Evolutionary conservation across 2,888 invertebrate genomes (phyloP).

Genomic region (Scaptomyza tumidula): DNA sequence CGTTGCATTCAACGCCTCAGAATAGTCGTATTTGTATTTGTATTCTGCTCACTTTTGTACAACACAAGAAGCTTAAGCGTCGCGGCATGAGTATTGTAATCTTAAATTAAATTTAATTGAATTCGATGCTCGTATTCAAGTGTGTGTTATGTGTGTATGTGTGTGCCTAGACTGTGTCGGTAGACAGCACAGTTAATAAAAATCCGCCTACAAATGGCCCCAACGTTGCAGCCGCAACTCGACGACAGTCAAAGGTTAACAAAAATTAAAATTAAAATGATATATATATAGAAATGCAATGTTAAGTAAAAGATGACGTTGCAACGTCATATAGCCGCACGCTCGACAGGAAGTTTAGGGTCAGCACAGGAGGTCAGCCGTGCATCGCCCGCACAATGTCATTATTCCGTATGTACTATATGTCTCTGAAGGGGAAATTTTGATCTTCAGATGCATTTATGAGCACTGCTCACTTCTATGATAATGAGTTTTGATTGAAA

Average conservation of each 20-base stretch:
- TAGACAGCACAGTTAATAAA: conserved; percentile 39
- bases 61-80: conserved; percentile 40
- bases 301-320: conserved; percentile 37
- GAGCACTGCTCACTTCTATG: conserved; percentile 7
- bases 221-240: conserved; percentile 27
- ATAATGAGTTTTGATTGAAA: conserved; percentile 31
- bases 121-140: conserved; percentile 70
- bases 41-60: not conserved
- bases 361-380: conserved; percentile 62
- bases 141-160: conserved; percentile 30
- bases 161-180: conserved; percentile 58
- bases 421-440: not conserved
- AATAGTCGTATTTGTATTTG: conserved; percentile 23
- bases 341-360: conserved; percentile 71
- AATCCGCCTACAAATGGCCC: conserved; percentile 40
- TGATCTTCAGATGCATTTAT: conserved; percentile 17
- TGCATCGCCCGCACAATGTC: conserved; percentile 30
- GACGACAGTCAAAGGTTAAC: conserved; percentile 72
- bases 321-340: conserved; percentile 26
- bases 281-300: conserved; percentile 39
- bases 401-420: not conserved
- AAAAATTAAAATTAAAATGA: conserved; percentile 70
- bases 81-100: conserved; percentile 68
- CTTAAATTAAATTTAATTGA: conserved; percentile 83
- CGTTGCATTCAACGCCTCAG: conserved; percentile 53